Evolutionary conservation across 2,797 vertebrate species (phyloP), one percentile per base, ranked within the genome.

Genomic region (Taeniopygia guttata): DNA sequence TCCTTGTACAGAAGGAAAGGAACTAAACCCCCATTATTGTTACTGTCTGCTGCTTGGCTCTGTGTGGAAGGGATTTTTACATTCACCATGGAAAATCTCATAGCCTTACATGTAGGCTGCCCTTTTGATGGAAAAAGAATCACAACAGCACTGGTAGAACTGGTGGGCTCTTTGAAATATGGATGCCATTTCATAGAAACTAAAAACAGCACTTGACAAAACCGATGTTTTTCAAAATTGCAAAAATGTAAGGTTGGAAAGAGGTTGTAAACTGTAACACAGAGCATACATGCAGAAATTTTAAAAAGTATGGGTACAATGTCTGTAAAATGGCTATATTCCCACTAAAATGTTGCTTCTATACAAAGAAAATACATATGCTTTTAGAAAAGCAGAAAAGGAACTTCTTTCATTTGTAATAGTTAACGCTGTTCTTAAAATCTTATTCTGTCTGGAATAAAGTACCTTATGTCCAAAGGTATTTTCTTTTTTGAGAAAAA

Each of bases 1-100:
- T 81, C 20, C 52, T 42, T n/a, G 43, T 40, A 25, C 5, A 36
- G 62, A 69, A 86, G 59, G 7, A 63, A 74, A 84, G 75, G 56
- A 89, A 9, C 2, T 7, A 59, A 6, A 20, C 5, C 5, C 7
- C 1, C 10, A 11, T n/a, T 2, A 0, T 43, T 48, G 36, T 43
- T 54, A 58, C 21, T 43, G 7, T 46, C 46, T 78, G 62, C 40
- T 58, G 22, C 7, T 3, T 51, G 40, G 45, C 36, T 73, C 59
- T 74, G 16, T 10, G 12, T 38, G 48, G 32, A 87, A 90, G 69
- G 36, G 49, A n/a, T 38, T 82, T 86, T 88, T 62, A 25, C 13
- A 45, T 43, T 23, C 67, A 58, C 40, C 10, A 22, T 14, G 38
- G 42, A 83, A 93, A 87, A 77, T 58, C 51, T 62, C 62, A 78